Evolutionary conservation across 2,888 invertebrate genomes (phyloP), one percentile per base, ranked within the genome.

Genomic region (Sturmia bella): DNA sequence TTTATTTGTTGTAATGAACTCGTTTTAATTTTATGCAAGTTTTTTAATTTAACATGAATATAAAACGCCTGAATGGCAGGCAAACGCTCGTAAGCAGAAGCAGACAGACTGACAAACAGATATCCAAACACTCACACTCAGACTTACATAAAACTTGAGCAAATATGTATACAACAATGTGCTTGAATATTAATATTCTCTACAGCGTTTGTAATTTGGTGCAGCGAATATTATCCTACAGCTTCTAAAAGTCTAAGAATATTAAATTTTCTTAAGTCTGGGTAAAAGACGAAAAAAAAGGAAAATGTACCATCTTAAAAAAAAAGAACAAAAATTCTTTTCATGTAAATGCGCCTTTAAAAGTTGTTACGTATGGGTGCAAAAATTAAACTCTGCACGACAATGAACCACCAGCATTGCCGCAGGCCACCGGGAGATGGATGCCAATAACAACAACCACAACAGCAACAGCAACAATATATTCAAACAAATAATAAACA

Each of bases 11-110:
- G 37, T 54, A 78, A 66, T 73, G 43, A 73, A 78, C 78, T 78
- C 66, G 39, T 72, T 78, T 73, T 73, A 78, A 78, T 78, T 78
- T 78, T 66, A 66, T 78, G 59, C 66, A 78, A 78, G 66, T 78
- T 61, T 73, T 69, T 72, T 70, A 50, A 68, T 75, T 75, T 68
- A 68, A 59, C 52, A 64, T 70, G 57, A 56, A 32, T 17, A 56
- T 24, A 12, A 68, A 39, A 57, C 32, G 9, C 6, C 32, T 32
- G n/a, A n/a, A n/a, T n/a, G n/a, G 5, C 32, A 32, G 32, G 7
- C 9, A 32, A 32, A 32, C 32, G 32, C 9, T 32, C 7, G 5
- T 32, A 32, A 32, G 7, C 1, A 15, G 13, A 19, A 24, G 54
- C 1, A 59, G 43, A 39, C 39, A 13, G 39, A 19, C n/a, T 3